phyloP scores from a whole-genome alignment of 2,888 invertebrate genomes.

The Metallyticus violacea region DNA sequence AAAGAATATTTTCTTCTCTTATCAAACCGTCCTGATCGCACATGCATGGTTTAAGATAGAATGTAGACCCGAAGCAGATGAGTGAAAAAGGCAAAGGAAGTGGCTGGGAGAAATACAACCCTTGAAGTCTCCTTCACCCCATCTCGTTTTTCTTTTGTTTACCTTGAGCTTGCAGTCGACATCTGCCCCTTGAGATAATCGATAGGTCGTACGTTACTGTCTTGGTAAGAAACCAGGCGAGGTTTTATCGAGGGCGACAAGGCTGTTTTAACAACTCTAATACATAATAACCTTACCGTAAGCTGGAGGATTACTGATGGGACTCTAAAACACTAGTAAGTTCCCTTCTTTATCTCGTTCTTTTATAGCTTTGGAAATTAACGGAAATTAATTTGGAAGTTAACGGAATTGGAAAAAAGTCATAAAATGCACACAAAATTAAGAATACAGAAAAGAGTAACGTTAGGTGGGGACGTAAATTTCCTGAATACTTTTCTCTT shows the following conservation, averaged over 20 bases:
- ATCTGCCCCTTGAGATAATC: not conserved
- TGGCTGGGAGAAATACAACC: not conserved
- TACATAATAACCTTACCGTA: not conserved
- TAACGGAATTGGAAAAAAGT: not conserved
- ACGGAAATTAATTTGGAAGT: not conserved
- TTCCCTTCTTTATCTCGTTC: no score
- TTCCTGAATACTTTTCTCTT: no score
- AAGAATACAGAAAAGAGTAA: no score
- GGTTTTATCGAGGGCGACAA: not conserved
- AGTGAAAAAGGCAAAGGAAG: not conserved
- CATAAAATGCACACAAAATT: no score
- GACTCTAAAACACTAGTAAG: no score
- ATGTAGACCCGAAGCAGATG: not conserved
- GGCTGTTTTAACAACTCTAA: not conserved
- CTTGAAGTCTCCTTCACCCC: not conserved
- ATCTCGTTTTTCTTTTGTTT: not conserved
- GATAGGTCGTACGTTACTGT: not conserved
- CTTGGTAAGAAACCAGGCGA: not conserved
- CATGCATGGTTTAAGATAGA: not conserved
- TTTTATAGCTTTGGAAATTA: no score
- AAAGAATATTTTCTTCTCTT: not conserved
- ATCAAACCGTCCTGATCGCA: not conserved
- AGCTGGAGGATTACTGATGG: no score
- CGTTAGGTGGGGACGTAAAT: no score
- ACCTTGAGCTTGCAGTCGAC: not conserved